Evolutionary conservation across 2,797 vertebrate species (phyloP), one percentile per base, ranked within the genome.

Genomic region (Acanthurus lineatus): DNA sequence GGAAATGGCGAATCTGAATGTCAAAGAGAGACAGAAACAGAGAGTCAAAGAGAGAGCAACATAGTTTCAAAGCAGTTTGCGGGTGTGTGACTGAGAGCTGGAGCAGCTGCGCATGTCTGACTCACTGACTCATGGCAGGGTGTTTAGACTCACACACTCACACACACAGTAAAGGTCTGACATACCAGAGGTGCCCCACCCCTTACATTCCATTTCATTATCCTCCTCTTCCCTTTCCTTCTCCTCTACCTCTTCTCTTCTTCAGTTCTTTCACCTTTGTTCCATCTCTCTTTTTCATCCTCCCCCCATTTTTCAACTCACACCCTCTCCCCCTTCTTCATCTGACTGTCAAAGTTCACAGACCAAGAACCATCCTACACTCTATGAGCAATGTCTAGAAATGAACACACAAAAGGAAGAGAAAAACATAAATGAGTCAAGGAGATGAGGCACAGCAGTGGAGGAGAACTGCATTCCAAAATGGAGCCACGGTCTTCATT

Each of bases 111-210:
- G 88, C 91, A 90, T 87, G 92, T 94, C 88, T 89, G 84, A 92
- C 88, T 93, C 88, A 93, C 90, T 92, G 90, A 93, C 89, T 87
- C 90, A 86, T 82, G 82, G 86, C 83, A 82, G 89, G 83, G 87
- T 87, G 85, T 83, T 88, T 78, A 81, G 69, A 84, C 83, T 53
- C 86, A 52, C 73, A 66, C 73, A 68, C 59, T 68, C 77, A 81
- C 60, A 79, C 71, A 79, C 60, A 79, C 68, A 25, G 80, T 49
- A 73, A 76, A 88, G 79, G 86, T 75, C 85, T 92, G 85, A 93
- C 94, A 94, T 93, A 91, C 94, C 94, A 94, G 88, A 90, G 91
- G 78, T 76, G 92, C 95, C 94, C 94, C 94, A 94, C 94, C 95
- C 94, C 90, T 87, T 58, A 87, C 92, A 95, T 94, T 94, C 94